Conservation (phyloP, 2,797 vertebrate genomes). For the Scolopax rusticola region DNA sequence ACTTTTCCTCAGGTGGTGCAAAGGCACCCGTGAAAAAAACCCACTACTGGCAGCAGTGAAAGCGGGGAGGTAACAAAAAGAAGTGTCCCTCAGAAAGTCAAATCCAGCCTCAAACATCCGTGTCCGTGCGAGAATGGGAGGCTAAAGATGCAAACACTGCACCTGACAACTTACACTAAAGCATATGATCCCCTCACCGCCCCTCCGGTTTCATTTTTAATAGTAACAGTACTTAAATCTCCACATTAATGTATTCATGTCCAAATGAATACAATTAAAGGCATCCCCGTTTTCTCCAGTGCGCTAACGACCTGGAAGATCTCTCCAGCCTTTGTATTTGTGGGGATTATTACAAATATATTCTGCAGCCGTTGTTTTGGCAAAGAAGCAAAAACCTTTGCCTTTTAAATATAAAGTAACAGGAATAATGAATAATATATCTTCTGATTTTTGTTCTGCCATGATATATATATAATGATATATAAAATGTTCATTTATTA, state of each 20-base stretch:
- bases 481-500: constrained; percentile 78
- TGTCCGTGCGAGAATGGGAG: constrained; percentile 12
- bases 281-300: constrained; percentile 44
- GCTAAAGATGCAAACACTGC: constrained; percentile 58
- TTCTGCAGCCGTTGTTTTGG: constrained; percentile 63
- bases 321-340: constrained; percentile 23
- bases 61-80: accelerated
- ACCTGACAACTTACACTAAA: constrained; percentile 60
- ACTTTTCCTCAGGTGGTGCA: constrained; percentile 23
- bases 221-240: constrained; percentile 68
- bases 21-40: background rate
- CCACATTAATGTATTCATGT: constrained; percentile 74
- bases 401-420: constrained; percentile 76
- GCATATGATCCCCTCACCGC: constrained; percentile 45
- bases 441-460: constrained; percentile 70
- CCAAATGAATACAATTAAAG: constrained; percentile 72
- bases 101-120: background rate
- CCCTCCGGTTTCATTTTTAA: constrained; percentile 75
- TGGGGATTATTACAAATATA: constrained; percentile 23
- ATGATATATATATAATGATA: constrained; percentile 72
- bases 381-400: constrained; percentile 73
- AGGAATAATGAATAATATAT: constrained; percentile 76
- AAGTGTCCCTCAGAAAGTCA: background rate
- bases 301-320: constrained; percentile 61
- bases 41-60: background rate